These are phyloP conservation scores for Akabosia matsudoensis DNA, from an alignment of 1,140 invertebrate species.

Conservation along the genomic window DNA sequence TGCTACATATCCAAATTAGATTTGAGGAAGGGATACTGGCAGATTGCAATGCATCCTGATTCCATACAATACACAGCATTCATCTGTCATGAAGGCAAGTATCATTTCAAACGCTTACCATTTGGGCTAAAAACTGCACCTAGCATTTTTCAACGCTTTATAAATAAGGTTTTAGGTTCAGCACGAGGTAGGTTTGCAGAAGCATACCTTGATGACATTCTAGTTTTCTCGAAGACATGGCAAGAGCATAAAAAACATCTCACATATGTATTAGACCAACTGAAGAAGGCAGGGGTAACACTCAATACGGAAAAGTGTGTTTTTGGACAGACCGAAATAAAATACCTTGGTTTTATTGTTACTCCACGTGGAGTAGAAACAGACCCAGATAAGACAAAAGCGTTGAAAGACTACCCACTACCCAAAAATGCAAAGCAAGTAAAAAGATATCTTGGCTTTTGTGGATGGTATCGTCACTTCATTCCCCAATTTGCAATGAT, in stretches of 20 bases:
- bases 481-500: conserved; percentile 50
- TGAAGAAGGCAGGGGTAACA: conserved; percentile 50
- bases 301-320: conserved; percentile 54
- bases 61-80: conserved; percentile 49
- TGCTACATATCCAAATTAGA: conserved; percentile 49
- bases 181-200: conserved; percentile 14
- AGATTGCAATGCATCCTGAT: conserved; percentile 47
- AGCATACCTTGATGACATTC: conserved; percentile 9
- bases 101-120: conserved; percentile 46
- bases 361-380: conserved; percentile 51
- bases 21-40: conserved; percentile 50
- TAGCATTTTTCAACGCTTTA: conserved; percentile 42
- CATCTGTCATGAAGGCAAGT: conserved; percentile 37
- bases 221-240: background rate
- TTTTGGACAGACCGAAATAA: conserved; percentile 53
- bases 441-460: conserved; percentile 53
- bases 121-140: conserved; percentile 48
- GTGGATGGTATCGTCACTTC: conserved; percentile 53
- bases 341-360: conserved; percentile 54
- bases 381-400: conserved; percentile 51
- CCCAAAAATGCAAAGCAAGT: conserved; percentile 52
- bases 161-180: conserved; percentile 41
- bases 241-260: background rate
- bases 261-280: background rate
- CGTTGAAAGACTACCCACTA: conserved; percentile 50